Base-by-base conservation (phyloP, 1,140 invertebrate species). In the Temnothorax curvispinosus region DNA sequence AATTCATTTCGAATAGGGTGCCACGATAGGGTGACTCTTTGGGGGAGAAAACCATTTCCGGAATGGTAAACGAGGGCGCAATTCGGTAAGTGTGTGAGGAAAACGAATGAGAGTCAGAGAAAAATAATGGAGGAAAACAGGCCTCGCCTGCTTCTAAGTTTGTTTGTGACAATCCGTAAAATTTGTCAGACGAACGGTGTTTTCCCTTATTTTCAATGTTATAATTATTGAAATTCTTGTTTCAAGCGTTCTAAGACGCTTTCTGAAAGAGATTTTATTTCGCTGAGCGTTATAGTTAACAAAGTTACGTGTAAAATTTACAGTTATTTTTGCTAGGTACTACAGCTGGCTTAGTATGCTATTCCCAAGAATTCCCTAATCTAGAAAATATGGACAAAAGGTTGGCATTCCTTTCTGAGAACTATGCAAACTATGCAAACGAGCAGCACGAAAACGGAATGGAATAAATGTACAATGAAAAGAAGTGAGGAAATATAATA, bases 1-100 rank as follows among this genome's bases (percentile, higher is more conserved):
- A 84, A 84, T 84, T 71, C 69, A 60, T 71, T 62, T 44, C 54
- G 69, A 47, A 74, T 84, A 62, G 80, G 80, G 54, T 74, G 54
- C 54, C 11, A n/a, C 52, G 67, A 32, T 72, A 84, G 41, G 80
- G 13, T 13, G 69, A 44, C n/a, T 62, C 47, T 84, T 62, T 15
- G 69, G 41, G 27, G 47, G 56, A 60, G 69, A 47, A 54, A 74
- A 50, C 74, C 41, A 60, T 74, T 84, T 84, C 69, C 41, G 80
- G 32, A 84, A 84, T 84, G 54, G 69, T 75, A 84, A 84, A 75
- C 69, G 69, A 84, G 71, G 69, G 41, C 7, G 38, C 64, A 35
- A 84, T 54, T 54, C n/a, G 41, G n/a, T 11, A 18, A 58, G 52
- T 72, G 52, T 41, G 35, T 7, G 41, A 84, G 54, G 32, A 27